Conservation (phyloP, 2,888 invertebrate genomes). For the Allophyes oxyacanthae region DNA sequence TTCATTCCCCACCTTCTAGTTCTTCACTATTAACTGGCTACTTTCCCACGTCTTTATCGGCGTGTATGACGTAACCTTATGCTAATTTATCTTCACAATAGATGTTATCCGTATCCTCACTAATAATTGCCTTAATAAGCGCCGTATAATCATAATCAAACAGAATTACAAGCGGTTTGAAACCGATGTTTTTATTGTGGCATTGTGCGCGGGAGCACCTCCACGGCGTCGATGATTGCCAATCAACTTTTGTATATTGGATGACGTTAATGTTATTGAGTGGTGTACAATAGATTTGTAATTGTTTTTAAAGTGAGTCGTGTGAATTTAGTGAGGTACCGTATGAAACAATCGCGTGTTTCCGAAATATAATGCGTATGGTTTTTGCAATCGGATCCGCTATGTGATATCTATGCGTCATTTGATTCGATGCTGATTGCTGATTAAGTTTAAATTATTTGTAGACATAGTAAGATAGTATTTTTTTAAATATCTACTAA, state of each 20-base stretch:
- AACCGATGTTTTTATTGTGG: slow-evolving; percentile 70
- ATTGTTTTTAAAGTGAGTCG: slow-evolving; percentile 70
- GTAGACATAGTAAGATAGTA: background rate
- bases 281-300: slow-evolving; percentile 68
- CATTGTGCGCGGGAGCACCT: slow-evolving; percentile 61
- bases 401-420: slow-evolving; percentile 22
- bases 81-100: slow-evolving; percentile 77
- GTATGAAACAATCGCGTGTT: slow-evolving; percentile 38
- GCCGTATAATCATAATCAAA: slow-evolving; percentile 82
- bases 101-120: slow-evolving; percentile 68
- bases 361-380: slow-evolving; percentile 31
- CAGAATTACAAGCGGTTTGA: slow-evolving; percentile 80
- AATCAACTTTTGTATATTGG: slow-evolving; percentile 72
- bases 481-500: too few species aligned
- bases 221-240: slow-evolving; percentile 63
- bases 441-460: background rate
- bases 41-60: slow-evolving; percentile 65
- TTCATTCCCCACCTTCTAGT: slow-evolving; percentile 1
- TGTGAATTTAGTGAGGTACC: slow-evolving; percentile 60
- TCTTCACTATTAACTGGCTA: slow-evolving; percentile 20
- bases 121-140: slow-evolving; percentile 85
- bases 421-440: background rate
- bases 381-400: slow-evolving; percentile 14
- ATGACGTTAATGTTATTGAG: slow-evolving; percentile 59
- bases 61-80: slow-evolving; percentile 65